These are phyloP conservation scores for Pseudochirops corinnae DNA, from an alignment of 2,797 vertebrate species.

Conservation along the genomic window DNA sequence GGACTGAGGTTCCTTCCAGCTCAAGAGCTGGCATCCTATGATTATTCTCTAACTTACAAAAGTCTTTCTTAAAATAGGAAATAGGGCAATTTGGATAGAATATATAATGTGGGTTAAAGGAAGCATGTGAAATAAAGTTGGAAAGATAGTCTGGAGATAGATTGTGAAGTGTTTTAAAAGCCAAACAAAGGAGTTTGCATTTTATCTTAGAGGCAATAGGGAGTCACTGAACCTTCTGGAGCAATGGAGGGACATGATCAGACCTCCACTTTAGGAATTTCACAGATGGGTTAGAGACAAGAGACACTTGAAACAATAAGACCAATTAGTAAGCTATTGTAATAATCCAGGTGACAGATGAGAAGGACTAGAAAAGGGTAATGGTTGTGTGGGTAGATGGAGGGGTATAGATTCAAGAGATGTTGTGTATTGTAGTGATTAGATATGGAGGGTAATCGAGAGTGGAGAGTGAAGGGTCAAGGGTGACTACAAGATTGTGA, in stretches of 20 bases:
- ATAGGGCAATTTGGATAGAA: background rate
- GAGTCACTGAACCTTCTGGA: background rate
- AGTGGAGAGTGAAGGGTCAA: background rate
- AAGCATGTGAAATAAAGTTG: background rate
- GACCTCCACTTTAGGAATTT: background rate
- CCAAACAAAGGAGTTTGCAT: background rate
- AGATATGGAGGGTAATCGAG: background rate
- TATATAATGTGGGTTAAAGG: background rate
- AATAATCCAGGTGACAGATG: background rate
- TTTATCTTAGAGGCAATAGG: background rate
- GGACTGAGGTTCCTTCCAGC: background rate
- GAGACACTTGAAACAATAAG: background rate
- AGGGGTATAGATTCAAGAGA: background rate
- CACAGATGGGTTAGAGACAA: background rate
- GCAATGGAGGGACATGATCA: background rate
- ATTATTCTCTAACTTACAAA: background rate
- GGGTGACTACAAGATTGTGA: background rate
- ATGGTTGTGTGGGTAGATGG: background rate
- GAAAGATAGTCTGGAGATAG: background rate
- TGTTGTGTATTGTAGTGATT: background rate
- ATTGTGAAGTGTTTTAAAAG: background rate
- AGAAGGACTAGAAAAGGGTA: background rate
- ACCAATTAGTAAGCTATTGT: background rate
- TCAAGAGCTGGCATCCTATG: background rate
- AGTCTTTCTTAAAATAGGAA: background rate